A percentile compares a stretch with the other conserved stretches of the same genome.
These are phyloP conservation scores for Nettapus auritus DNA, from an alignment of 2,113 vertebrate species.

Conservation along the genomic window DNA sequence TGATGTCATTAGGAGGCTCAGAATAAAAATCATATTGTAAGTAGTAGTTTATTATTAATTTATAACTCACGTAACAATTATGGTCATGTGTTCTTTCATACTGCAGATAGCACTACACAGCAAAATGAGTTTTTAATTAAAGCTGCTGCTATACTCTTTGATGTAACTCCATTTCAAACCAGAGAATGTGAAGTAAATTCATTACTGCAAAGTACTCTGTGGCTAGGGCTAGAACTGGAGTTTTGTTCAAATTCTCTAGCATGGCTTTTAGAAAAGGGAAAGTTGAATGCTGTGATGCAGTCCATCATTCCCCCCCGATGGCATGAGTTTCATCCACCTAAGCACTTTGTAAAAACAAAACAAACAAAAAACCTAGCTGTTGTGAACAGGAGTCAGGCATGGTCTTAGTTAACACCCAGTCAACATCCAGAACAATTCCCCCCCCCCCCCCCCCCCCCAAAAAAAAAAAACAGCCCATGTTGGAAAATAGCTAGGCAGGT, in stretches of 20 bases:
- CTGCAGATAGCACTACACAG: conserved; percentile 11
- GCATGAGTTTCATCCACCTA: background rate
- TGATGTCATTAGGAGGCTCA: conserved; percentile 7
- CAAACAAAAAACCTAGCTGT: conserved; percentile 15
- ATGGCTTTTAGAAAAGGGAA: background rate
- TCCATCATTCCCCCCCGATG: background rate
- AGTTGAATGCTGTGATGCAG: background rate
- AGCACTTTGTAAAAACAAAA: background rate
- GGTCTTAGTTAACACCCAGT: background rate
- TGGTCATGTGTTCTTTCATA: background rate
- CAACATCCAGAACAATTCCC: background rate
- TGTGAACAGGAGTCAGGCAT: background rate
- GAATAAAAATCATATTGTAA: background rate
- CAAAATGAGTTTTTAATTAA: conserved; percentile 61
- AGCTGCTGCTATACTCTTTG: conserved; percentile 41
- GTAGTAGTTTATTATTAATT: conserved; percentile 13
- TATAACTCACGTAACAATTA: conserved; percentile 24
- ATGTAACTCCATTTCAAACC: conserved; percentile 58
- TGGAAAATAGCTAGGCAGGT: background rate
- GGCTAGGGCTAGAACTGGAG: conserved; percentile 4
- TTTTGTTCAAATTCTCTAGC: background rate
- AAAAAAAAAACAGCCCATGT: background rate
- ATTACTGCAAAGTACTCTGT: background rate
- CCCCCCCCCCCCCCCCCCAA: no score
- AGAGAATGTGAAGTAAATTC: conserved; percentile 56